Percentiles rank a stretch among this genome's conserved stretches.
Evolutionary conservation across 53 echinoderm and acorn worm genomes (phyloP).

Genomic region (Actinopyga echinites): DNA sequence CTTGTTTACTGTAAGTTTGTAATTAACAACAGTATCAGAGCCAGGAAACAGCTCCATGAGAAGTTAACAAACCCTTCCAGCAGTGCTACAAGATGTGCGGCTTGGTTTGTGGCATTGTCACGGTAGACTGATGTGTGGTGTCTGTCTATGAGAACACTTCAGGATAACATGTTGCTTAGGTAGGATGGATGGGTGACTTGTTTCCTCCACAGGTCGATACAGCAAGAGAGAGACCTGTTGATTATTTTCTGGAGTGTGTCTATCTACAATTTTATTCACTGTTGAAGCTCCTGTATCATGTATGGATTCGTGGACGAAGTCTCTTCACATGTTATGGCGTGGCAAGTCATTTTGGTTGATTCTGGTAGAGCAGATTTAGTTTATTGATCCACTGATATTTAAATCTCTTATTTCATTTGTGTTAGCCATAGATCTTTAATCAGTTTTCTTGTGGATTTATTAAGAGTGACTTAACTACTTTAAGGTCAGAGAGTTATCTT

Average conservation of each 20-base stretch:
- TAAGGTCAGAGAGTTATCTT: too few relatives aligned
- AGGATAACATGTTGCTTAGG: neutral
- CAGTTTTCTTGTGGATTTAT: too few relatives aligned
- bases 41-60: neutral
- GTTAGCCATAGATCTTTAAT: too few relatives aligned
- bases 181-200: constrained; percentile 17
- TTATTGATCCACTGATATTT: neutral
- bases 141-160: neutral
- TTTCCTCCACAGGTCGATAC: neutral
- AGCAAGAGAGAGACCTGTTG: constrained; percentile 14
- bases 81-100: neutral
- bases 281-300: neutral
- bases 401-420: neutral
- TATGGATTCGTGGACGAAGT: constrained; percentile 24
- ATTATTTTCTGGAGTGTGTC: neutral
- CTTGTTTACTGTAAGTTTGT: neutral
- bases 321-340: constrained; percentile 23
- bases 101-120: neutral
- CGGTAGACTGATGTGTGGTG: neutral
- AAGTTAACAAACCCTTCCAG: neutral
- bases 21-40: neutral
- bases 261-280: neutral
- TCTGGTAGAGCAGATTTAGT: too few relatives aligned
- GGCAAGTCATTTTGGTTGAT: constrained; percentile 5
- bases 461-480: too few relatives aligned